Percentiles rank a stretch among this genome's conserved stretches.
phyloP scores from a whole-genome alignment of 2,797 vertebrate species.

The Chelmon rostratus region DNA sequence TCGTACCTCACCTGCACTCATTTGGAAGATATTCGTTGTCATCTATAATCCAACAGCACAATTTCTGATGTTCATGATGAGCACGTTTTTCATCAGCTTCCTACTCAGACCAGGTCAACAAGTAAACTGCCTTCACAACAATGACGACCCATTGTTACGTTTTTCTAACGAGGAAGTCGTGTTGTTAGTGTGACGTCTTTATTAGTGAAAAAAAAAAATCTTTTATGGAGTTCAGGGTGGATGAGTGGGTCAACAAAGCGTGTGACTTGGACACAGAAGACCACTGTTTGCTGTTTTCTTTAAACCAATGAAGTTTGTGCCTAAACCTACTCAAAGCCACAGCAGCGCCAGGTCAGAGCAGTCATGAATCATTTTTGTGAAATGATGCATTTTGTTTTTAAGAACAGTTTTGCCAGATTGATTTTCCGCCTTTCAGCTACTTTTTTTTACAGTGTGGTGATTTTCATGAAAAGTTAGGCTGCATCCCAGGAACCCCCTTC shows the following conservation, averaged over 20 bases:
- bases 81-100: not conserved
- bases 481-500: not conserved
- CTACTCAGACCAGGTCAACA: not conserved
- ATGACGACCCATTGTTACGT: not conserved
- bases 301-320: too few species aligned
- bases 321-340: not conserved
- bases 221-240: not conserved
- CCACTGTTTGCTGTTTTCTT: too few species aligned
- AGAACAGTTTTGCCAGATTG: not conserved
- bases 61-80: not conserved
- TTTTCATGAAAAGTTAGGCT: not conserved
- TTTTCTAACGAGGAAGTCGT: not conserved
- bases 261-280: not conserved
- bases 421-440: not conserved
- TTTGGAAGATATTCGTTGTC: not conserved
- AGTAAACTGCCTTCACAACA: not conserved
- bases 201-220: accelerated
- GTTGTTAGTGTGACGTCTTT: not conserved
- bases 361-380: not conserved
- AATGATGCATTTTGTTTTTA: not conserved
- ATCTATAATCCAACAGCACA: not conserved
- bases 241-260: not conserved
- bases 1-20: not conserved
- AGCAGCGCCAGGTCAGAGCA: not conserved
- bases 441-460: not conserved